phyloP scores from a whole-genome alignment of 2,888 invertebrate genomes.

The Carabus problematicus region DNA sequence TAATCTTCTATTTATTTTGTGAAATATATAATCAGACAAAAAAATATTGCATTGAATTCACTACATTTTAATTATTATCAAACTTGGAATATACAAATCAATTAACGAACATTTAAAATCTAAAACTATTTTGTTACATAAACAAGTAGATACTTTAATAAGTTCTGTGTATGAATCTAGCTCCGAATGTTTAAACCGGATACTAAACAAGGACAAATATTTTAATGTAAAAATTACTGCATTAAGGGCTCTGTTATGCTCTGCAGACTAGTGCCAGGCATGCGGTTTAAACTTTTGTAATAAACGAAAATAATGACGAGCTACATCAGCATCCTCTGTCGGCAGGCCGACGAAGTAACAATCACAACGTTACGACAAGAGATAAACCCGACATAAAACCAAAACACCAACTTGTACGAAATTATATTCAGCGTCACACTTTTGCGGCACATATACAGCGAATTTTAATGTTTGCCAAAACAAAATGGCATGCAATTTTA shows the following conservation, averaged over 20 bases:
- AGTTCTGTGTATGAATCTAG: too few relatives aligned
- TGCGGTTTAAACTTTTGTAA: slow-evolving; percentile 13
- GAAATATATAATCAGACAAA: too few relatives aligned
- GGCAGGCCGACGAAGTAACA: slow-evolving; percentile 13
- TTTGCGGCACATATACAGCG: neutral
- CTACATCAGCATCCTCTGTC: slow-evolving; percentile 13
- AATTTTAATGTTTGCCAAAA: slow-evolving; percentile 6
- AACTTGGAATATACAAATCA: too few relatives aligned
- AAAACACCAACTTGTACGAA: slow-evolving; percentile 18
- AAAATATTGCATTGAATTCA: too few relatives aligned
- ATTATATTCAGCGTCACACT: slow-evolving; percentile 10
- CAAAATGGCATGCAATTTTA: neutral
- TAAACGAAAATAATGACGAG: slow-evolving; percentile 28
- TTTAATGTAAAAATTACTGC: too few relatives aligned
- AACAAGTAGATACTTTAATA: too few relatives aligned
- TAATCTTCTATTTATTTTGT: too few relatives aligned
- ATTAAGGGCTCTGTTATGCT: neutral
- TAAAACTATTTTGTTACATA: too few relatives aligned
- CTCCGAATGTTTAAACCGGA: too few relatives aligned
- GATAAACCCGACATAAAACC: slow-evolving; percentile 23
- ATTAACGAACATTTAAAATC: too few relatives aligned
- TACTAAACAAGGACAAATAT: too few relatives aligned
- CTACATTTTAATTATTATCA: too few relatives aligned
- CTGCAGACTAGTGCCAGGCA: neutral
- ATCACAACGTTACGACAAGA: slow-evolving; percentile 26